Evolutionary conservation across 2,113 vertebrate genomes (phyloP).

Genomic region (Nyctereutes procyonoides): DNA sequence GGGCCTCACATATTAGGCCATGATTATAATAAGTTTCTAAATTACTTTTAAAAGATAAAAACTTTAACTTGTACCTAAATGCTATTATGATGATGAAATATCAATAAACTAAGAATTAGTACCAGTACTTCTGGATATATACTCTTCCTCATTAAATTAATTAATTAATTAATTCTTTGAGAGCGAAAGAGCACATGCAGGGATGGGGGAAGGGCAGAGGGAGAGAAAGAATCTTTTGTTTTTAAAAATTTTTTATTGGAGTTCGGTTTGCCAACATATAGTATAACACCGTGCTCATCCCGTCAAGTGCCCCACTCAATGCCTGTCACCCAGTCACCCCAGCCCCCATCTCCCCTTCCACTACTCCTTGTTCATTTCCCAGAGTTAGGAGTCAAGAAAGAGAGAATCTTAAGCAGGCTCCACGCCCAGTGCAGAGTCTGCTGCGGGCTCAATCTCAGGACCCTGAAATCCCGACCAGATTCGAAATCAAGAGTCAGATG

Average conservation of each 20-base stretch:
- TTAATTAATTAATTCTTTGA: not conserved
- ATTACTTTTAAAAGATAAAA: slow-evolving; percentile 26
- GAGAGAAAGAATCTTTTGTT: not conserved
- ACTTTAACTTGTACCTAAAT: not conserved
- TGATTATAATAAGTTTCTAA: not conserved
- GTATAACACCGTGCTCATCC: too few relatives aligned
- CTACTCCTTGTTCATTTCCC: too few relatives aligned
- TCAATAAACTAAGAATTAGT: not conserved
- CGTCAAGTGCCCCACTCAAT: too few relatives aligned
- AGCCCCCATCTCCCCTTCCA: too few relatives aligned
- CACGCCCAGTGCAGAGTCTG: not conserved
- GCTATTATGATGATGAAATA: not conserved
- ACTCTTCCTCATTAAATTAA: not conserved
- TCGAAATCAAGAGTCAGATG: not conserved
- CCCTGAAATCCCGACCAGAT: not conserved
- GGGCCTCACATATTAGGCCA: not conserved
- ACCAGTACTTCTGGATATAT: not conserved
- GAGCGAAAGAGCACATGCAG: not conserved
- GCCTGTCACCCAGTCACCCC: too few relatives aligned
- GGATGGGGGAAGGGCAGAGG: not conserved
- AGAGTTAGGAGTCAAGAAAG: too few relatives aligned
- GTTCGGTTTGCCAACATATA: too few relatives aligned
- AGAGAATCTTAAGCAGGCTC: not conserved
- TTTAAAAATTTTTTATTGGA: too few relatives aligned
- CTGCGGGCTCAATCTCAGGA: not conserved